phyloP scores from a whole-genome alignment of 2,113 vertebrate species.

The Lepus timidus region DNA sequence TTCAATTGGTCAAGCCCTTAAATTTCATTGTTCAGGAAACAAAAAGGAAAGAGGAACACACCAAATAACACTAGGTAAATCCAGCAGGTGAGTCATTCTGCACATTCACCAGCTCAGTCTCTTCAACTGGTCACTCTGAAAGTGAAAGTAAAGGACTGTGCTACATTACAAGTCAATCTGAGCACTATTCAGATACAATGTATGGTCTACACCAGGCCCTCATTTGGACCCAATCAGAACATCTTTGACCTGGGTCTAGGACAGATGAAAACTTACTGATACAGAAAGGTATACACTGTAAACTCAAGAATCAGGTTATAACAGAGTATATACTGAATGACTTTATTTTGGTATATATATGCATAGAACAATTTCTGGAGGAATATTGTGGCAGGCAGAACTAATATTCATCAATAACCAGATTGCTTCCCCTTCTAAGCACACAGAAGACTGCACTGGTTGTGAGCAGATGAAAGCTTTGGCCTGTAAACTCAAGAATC shows the following conservation, averaged over 20 bases:
- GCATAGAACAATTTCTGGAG: neutral
- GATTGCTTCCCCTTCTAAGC: neutral
- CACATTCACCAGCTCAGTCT: neutral
- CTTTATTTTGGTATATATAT: neutral
- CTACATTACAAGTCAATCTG: neutral
- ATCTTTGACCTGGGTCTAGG: neutral
- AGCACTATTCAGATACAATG: neutral
- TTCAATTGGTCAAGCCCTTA: neutral
- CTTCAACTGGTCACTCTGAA: neutral
- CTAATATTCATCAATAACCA: neutral
- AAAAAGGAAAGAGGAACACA: conserved; percentile 1
- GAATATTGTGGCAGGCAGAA: neutral
- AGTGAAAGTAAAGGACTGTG: neutral
- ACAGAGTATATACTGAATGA: neutral
- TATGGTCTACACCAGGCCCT: neutral
- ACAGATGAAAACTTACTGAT: neutral
- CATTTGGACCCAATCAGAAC: neutral
- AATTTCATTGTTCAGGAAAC: neutral
- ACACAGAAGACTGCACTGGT: neutral
- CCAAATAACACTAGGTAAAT: neutral
- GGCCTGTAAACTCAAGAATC: neutral
- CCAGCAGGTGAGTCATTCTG: neutral
- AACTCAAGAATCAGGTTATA: neutral
- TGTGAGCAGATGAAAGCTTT: neutral
- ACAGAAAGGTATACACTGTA: neutral